Evolutionary conservation across 2,797 vertebrate genomes (phyloP), one percentile per base, ranked within the genome.

Genomic region (Melanotaenia nigrans): DNA sequence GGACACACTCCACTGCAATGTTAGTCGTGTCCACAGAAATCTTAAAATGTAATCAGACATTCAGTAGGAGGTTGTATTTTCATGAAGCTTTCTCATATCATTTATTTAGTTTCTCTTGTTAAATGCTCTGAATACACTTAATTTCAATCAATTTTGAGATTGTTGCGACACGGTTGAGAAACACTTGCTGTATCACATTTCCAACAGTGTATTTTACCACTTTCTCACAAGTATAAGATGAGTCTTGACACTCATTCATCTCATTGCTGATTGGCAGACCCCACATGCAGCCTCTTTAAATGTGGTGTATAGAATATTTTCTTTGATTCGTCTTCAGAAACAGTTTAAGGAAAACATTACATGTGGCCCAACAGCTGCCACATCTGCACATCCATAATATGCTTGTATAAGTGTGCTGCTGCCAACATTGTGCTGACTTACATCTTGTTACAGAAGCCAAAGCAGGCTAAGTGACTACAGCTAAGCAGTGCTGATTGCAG

Each of bases 391-490:
- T 65, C 55, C 47, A 24, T 77, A 54, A 77, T 72, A 25, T 62
- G 49, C 63, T 35, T 36, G 35, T 38, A 66, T 59, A 53, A 54
- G 84, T 9, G 59, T 28, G 63, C 56, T 69, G 30, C 49, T 72
- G 60, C 65, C 71, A 71, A 81, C 78, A 32, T 81, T 84, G 80
- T 65, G 61, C 57, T 70, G 70, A 82, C 75, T 69, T 71, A 77
- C 84, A 70, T 82, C 78, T 80, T 87, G 81, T 84, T 83, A 67
- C 81, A 86, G 78, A 90, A 82, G 79, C 81, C 75, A 77, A 80
- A 59, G 13, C 60, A 13, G 72, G 87, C 65, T 86, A 86, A 92
- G 65, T 76, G 87, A 79, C 56, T 73, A 40, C 33, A 74, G 85
- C 91, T 86, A 74, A 85, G 78, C 61, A n/a, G 73, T 24, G 85